These are phyloP conservation scores for Volucella zonaria DNA, from an alignment of 2,888 invertebrate species.

Conservation along the genomic window DNA sequence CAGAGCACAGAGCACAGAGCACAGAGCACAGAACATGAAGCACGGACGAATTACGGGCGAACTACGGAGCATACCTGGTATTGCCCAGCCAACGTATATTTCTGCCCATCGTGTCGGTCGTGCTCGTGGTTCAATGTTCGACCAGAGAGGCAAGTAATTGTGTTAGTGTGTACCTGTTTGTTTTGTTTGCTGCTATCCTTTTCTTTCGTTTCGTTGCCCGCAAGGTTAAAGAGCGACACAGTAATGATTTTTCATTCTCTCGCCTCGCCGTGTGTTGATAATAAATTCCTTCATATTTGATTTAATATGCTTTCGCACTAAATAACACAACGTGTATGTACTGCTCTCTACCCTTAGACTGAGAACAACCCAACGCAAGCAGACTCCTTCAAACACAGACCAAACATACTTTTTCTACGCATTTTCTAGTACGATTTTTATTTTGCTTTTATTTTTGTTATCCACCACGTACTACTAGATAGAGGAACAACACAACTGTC, in stretches of 20 bases:
- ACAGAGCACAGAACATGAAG: too few relatives aligned
- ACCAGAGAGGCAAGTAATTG: background rate
- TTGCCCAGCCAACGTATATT: too few relatives aligned
- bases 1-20: too few relatives aligned
- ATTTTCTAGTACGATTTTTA: conserved; percentile 36
- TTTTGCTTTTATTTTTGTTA: conserved; percentile 15
- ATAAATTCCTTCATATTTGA: conserved; percentile 54
- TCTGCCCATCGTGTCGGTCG: background rate
- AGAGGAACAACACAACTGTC: conserved; percentile 53
- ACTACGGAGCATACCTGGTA: background rate
- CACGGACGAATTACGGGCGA: too few relatives aligned
- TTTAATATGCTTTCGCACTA: conserved; percentile 52
- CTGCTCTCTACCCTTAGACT: conserved; percentile 1
- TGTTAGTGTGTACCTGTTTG: conserved; percentile 64
- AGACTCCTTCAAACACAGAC: conserved; percentile 12
- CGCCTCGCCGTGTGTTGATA: conserved; percentile 16
- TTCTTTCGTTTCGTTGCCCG: conserved; percentile 30
- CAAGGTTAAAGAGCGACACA: conserved; percentile 54
- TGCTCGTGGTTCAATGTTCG: background rate
- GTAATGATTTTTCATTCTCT: conserved; percentile 49
- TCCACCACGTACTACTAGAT: background rate
- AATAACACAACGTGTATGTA: conserved; percentile 28
- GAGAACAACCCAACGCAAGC: background rate
- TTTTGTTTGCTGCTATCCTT: conserved; percentile 64
- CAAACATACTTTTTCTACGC: conserved; percentile 48